Percentiles rank a stretch among this genome's conserved stretches.
These are phyloP conservation scores for Pegea sp. DNA, from an alignment of 23 tunicate species.

Conservation along the genomic window DNA sequence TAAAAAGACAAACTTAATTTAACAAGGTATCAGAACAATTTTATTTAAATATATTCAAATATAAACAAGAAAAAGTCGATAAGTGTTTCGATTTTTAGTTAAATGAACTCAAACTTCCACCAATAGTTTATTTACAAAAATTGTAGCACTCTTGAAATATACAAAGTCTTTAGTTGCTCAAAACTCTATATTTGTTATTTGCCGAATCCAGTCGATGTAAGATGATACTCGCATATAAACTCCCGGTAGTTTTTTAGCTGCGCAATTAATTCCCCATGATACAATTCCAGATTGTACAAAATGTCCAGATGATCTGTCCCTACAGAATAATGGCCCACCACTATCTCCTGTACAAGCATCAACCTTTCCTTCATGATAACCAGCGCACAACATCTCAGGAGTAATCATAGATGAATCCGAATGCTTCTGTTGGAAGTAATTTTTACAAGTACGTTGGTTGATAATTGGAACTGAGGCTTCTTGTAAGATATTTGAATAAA, in stretches of 20 bases:
- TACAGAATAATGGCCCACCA: neutral
- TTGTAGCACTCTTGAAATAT: too few species aligned
- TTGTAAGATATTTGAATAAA: neutral
- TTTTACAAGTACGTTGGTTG: neutral
- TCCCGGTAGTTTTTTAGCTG: neutral
- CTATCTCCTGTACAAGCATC: neutral
- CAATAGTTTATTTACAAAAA: too few species aligned
- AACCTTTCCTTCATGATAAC: neutral
- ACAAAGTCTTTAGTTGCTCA: too few species aligned
- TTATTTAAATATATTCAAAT: too few species aligned
- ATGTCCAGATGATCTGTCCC: too few species aligned
- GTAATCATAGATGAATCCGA: neutral
- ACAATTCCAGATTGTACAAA: neutral
- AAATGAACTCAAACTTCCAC: too few species aligned
- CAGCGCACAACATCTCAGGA: neutral
- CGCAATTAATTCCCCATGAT: neutral
- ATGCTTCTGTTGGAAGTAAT: neutral
- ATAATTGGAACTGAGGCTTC: neutral
- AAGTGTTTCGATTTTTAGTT: too few species aligned
- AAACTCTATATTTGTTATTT: neutral
- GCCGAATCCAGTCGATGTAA: neutral
- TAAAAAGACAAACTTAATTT: too few species aligned
- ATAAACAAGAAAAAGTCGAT: too few species aligned
- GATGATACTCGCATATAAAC: neutral
- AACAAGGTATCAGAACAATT: too few species aligned